Conservation (phyloP, 2,888 invertebrate species). For the Rugalucina vietnamica region DNA sequence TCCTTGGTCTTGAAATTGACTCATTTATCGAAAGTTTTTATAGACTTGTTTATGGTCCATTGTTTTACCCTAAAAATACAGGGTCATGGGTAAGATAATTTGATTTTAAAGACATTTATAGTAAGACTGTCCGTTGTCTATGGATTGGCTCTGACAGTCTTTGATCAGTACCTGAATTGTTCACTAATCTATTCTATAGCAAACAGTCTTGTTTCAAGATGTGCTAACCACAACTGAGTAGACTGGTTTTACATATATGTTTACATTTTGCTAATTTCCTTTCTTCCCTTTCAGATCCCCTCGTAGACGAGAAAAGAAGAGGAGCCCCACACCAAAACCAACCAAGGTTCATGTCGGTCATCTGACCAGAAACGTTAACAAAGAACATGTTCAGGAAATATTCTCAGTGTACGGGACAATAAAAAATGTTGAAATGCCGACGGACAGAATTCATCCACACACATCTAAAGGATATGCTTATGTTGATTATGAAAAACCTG, state of each 20-base stretch:
- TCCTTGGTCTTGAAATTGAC: too few species aligned
- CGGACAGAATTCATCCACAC: slow-evolving; percentile 94
- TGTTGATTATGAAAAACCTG: slow-evolving; percentile 96
- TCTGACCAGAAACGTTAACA: slow-evolving; percentile 95
- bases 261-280: not conserved
- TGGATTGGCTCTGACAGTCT: too few species aligned
- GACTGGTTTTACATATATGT: not conserved
- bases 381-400: slow-evolving; percentile 84
- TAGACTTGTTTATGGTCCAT: too few species aligned
- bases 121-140: too few species aligned
- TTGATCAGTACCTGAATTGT: too few species aligned
- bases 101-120: too few species aligned
- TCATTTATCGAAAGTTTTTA: too few species aligned
- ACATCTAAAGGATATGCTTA: slow-evolving; percentile 97
- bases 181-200: too few species aligned
- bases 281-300: slow-evolving; percentile 76
- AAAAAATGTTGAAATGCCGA: slow-evolving; percentile 94
- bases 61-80: too few species aligned
- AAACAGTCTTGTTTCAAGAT: too few species aligned
- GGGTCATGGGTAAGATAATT: too few species aligned
- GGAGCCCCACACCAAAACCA: slow-evolving; percentile 93
- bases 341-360: slow-evolving; percentile 97
- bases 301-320: slow-evolving; percentile 87
- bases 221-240: too few species aligned
- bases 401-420: slow-evolving; percentile 87